Base-by-base conservation (phyloP, 1,140 invertebrate species). In the Phymorhynchus buccinoides region DNA sequence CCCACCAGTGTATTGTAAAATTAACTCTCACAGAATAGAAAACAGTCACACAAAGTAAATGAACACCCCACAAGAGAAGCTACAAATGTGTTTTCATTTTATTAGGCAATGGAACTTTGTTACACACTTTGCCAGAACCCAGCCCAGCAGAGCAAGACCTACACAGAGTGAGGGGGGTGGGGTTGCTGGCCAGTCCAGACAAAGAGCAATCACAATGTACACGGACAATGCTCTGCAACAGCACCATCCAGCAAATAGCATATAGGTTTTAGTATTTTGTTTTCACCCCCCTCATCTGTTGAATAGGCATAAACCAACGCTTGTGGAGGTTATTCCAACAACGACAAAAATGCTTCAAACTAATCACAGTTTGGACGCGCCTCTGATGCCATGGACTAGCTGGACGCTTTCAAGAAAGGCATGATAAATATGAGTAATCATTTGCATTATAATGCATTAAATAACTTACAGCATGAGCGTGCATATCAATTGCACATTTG, bases 291-390 rank as follows among this genome's bases (percentile, higher is more conserved):
- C 32, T 71, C 66, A 9, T 27, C 14, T 41, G 14, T 30, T 27
- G 30, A 18, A n/a, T n/a, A n/a, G n/a, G n/a, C n/a, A n/a, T n/a
- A n/a, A 41, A 75, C 73, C 27, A 27, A 75, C 35, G n/a, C 32
- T 22, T 14, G 77, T 79, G 77, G 44, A 79, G 77, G 77, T 79
- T 79, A 79, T 52, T 79, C 77, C 22, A 79, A 79, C 77, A 75
- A 0, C 22, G 14, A 41, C 22, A 6, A 71, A 71, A 3, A n/a
- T n/a, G n/a, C n/a, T n/a, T n/a, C n/a, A n/a, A 73, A 35, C 77
- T 79, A 56, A 79, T 79, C 77, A 79, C 77, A 79, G 77, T 52
- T 52, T 32, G 32, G 44, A 52, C 27, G 42, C 41, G 77, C 27
- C 41, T 22, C 77, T 52, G 77, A 30, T 39, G 12, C n/a, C 32